Evolutionary conservation across 37 sponge, comb jelly and placozoan genomes (phyloP).

Genomic region (Diacarnus erythraeanus): DNA sequence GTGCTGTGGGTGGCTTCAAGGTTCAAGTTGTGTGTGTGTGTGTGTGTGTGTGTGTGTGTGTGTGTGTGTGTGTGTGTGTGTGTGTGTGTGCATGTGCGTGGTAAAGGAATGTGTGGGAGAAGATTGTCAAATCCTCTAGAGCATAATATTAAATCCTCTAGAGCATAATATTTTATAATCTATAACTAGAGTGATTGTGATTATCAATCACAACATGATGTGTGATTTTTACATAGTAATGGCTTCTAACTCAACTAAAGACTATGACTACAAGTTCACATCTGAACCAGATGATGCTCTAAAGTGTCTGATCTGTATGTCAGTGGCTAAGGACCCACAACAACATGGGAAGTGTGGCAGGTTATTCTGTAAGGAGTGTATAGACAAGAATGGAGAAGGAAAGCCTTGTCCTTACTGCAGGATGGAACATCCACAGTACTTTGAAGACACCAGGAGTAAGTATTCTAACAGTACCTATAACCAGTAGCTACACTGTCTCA

Average conservation of each 20-base stretch:
- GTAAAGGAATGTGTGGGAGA: background rate
- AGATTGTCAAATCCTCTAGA: too few relatives aligned
- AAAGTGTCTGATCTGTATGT: background rate
- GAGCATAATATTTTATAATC: too few relatives aligned
- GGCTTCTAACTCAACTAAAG: background rate
- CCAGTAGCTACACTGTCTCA: background rate
- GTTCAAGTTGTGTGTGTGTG: too few relatives aligned
- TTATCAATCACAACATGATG: too few relatives aligned
- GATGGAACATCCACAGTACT: background rate
- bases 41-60: too few relatives aligned
- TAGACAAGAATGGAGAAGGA: background rate
- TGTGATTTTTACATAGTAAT: too few relatives aligned
- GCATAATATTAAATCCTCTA: too few relatives aligned
- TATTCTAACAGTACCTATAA: background rate
- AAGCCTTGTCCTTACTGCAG: background rate
- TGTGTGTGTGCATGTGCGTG: background rate
- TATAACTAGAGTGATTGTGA: too few relatives aligned
- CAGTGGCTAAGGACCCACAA: background rate
- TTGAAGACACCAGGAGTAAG: background rate
- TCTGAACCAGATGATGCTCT: constrained; percentile 5
- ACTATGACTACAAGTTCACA: background rate
- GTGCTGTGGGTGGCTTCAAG: too few relatives aligned
- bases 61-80: background rate
- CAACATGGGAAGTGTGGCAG: background rate
- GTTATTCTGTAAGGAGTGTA: background rate